Conservation (phyloP, 2,888 invertebrate species). For the Lasioglossum calceatum region DNA sequence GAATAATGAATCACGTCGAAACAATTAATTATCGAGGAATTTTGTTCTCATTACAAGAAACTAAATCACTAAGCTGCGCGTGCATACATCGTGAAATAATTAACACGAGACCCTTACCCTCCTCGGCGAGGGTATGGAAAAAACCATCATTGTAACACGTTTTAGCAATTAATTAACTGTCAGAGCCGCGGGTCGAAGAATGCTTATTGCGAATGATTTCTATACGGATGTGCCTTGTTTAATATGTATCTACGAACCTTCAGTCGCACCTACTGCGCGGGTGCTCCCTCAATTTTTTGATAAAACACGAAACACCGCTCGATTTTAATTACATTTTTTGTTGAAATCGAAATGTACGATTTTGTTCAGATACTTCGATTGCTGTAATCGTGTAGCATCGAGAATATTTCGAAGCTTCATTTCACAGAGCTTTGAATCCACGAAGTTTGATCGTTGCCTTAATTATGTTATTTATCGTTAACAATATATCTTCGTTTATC, state of each 20-base stretch:
- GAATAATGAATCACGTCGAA: background rate
- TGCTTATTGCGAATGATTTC: constrained; percentile 7
- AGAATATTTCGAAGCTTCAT: background rate
- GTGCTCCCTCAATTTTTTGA: background rate
- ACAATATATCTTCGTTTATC: background rate
- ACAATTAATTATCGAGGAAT: constrained; percentile 9
- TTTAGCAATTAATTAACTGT: constrained; percentile 34
- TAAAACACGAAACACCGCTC: background rate
- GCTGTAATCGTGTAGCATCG: background rate
- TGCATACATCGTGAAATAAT: background rate
- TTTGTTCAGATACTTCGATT: background rate
- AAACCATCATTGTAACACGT: constrained; percentile 5
- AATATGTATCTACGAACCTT: constrained; percentile 6
- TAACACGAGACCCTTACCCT: background rate
- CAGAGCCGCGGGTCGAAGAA: constrained; percentile 30
- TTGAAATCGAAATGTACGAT: background rate
- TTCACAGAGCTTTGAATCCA: too few relatives aligned
- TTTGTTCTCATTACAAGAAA: constrained; percentile 12
- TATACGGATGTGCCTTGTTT: constrained; percentile 18
- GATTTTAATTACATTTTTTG: background rate
- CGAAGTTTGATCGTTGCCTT: too few relatives aligned
- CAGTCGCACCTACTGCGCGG: background rate
- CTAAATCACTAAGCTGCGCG: background rate
- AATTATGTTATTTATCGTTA: too few relatives aligned
- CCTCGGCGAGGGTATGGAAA: background rate